Evolutionary conservation across 2,888 invertebrate genomes (phyloP).

Genomic region (Ctenicera cuprea): DNA sequence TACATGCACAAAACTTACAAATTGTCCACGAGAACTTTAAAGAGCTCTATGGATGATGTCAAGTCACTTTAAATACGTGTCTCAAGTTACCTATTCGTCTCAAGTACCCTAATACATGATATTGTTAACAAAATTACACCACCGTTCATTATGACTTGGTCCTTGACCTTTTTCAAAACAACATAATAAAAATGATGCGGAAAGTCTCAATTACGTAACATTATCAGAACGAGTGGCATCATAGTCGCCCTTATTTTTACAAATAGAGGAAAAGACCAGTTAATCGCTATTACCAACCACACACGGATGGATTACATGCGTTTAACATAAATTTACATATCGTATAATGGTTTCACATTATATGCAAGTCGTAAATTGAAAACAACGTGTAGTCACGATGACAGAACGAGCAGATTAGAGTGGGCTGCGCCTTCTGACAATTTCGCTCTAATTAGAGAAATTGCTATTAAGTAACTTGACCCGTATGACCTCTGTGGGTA

Average conservation of each 20-base stretch:
- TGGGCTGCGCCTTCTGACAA: conserved; percentile 26
- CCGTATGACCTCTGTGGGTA: conserved; percentile 16
- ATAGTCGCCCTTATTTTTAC: neutral
- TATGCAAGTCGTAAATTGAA: conserved; percentile 22
- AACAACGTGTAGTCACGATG: neutral
- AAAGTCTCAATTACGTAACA: too few species aligned
- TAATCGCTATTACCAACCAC: neutral
- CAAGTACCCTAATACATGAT: too few species aligned
- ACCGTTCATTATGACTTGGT: neutral
- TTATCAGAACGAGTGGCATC: too few species aligned
- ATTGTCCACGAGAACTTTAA: too few species aligned
- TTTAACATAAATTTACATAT: conserved; percentile 24
- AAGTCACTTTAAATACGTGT: too few species aligned
- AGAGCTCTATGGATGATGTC: too few species aligned
- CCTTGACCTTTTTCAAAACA: neutral
- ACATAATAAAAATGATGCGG: too few species aligned
- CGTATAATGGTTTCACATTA: neutral
- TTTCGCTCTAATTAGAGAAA: conserved; percentile 32
- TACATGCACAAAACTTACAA: too few species aligned
- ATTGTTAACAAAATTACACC: too few species aligned
- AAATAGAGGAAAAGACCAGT: neutral
- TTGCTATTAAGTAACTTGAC: conserved; percentile 30
- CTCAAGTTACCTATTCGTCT: too few species aligned
- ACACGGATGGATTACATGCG: neutral
- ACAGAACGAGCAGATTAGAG: neutral